phyloP scores from a whole-genome alignment of 2,113 vertebrate species.

The Isichthys henryi region DNA sequence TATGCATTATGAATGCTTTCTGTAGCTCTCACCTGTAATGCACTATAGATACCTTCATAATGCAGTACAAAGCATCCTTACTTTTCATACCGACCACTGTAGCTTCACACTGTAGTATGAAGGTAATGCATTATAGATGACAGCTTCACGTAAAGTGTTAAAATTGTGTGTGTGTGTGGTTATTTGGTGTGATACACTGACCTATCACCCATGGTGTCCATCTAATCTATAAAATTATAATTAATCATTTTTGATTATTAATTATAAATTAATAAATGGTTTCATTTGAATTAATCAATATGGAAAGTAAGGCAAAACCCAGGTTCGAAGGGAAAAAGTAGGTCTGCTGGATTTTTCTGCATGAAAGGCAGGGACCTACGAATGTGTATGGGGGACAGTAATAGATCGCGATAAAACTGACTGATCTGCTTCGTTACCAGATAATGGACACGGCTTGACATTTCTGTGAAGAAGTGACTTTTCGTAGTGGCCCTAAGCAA shows the following conservation, averaged over 20 bases:
- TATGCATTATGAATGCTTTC: no score
- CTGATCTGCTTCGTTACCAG: constrained; percentile 19
- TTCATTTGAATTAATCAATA: background rate
- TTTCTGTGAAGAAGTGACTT: constrained; percentile 34
- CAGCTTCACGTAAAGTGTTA: background rate
- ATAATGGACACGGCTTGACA: constrained; percentile 37
- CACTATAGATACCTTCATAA: background rate
- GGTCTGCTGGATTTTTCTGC: background rate
- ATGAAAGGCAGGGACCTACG: background rate
- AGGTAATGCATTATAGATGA: background rate
- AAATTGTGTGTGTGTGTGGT: background rate
- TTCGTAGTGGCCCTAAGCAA: constrained; percentile 32
- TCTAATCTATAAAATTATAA: no score
- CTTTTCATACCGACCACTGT: background rate
- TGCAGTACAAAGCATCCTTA: background rate
- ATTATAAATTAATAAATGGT: background rate
- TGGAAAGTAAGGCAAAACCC: background rate
- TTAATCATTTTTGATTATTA: no score
- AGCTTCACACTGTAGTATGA: background rate
- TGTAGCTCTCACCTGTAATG: background rate
- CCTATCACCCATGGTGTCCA: background rate
- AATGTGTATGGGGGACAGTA: constrained; percentile 16
- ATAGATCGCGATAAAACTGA: constrained; percentile 17
- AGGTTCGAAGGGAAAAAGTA: background rate
- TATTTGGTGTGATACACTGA: background rate